phyloP scores from a whole-genome alignment of 2,113 vertebrate species.

The Zootoca vivipara region DNA sequence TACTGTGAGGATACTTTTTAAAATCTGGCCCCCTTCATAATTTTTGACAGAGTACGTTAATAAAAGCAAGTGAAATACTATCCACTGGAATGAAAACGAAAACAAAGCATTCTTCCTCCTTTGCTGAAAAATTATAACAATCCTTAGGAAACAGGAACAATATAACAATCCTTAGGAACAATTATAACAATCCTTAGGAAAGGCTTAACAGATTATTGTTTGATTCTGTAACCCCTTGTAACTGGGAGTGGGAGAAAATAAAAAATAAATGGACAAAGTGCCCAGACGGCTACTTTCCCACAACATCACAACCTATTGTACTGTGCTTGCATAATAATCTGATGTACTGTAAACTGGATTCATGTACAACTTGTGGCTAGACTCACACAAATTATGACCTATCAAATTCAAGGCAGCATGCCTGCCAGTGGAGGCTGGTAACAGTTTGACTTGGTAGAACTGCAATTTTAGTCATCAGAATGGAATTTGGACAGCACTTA shows the following conservation, averaged over 20 bases:
- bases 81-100: neutral
- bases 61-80: neutral
- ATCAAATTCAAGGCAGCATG: neutral
- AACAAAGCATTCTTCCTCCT: neutral
- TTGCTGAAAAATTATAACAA: neutral
- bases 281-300: neutral
- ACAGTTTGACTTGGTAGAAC: too few species aligned
- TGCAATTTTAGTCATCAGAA: too few species aligned
- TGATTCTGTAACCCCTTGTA: neutral
- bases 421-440: neutral
- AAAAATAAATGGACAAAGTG: neutral
- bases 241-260: neutral
- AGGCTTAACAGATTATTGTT: neutral
- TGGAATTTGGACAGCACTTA: too few species aligned
- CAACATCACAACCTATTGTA: neutral
- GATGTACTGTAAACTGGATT: neutral
- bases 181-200: neutral
- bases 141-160: neutral
- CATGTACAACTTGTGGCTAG: neutral
- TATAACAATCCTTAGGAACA: too few species aligned
- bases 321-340: neutral
- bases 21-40: neutral
- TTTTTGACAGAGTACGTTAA: neutral
- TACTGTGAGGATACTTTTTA: neutral
- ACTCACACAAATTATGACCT: neutral